phyloP scores from a whole-genome alignment of 2,113 vertebrate species.

The Theristicus caerulescens region DNA sequence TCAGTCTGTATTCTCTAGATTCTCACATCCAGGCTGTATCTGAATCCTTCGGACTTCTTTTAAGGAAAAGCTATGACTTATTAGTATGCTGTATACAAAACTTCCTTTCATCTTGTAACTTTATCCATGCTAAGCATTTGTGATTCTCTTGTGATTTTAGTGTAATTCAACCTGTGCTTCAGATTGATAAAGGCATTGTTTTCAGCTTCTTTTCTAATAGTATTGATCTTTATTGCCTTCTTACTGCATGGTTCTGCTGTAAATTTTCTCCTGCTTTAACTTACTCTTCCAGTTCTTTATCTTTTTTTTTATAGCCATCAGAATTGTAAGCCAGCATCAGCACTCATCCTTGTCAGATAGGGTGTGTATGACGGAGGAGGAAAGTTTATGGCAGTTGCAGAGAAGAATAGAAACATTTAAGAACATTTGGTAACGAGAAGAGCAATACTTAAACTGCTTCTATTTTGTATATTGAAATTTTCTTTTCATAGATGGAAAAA shows the following conservation, averaged over 20 bases:
- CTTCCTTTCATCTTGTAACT: background rate
- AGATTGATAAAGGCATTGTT: background rate
- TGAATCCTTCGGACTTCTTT: background rate
- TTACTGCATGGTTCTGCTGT: background rate
- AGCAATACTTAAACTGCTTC: background rate
- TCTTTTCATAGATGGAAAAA: conserved; percentile 84
- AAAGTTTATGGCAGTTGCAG: background rate
- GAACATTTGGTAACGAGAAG: background rate
- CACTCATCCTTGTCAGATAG: background rate
- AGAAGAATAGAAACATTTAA: background rate
- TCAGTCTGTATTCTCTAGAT: background rate
- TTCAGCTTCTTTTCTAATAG: background rate
- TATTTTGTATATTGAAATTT: background rate
- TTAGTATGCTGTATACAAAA: background rate
- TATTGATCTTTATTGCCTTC: background rate
- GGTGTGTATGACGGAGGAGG: background rate
- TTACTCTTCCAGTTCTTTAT: background rate
- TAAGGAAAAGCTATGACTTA: background rate
- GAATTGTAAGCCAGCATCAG: background rate
- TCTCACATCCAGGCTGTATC: background rate
- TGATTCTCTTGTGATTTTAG: background rate
- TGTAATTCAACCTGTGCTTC: background rate
- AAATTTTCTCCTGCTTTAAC: background rate
- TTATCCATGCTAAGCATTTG: background rate
- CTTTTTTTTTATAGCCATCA: background rate